Evolutionary conservation across 2,113 vertebrate genomes (phyloP).

Genomic region (Deroptyus accipitrinus): DNA sequence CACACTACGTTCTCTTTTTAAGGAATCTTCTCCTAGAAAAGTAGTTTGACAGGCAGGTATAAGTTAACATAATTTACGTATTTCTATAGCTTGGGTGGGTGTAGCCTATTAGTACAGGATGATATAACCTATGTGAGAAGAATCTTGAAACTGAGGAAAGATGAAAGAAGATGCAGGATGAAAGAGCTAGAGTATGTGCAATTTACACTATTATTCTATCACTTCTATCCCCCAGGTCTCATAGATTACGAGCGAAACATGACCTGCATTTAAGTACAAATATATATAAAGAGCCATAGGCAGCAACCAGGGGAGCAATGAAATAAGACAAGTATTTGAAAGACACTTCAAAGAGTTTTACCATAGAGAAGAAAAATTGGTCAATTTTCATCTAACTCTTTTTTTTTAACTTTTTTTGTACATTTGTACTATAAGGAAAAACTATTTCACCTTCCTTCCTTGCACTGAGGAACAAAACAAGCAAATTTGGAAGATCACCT

Average conservation of each 20-base stretch:
- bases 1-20: not conserved
- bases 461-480: not conserved
- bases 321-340: constrained; percentile 32
- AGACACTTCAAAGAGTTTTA: constrained; percentile 19
- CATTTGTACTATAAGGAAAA: not conserved
- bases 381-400: not conserved
- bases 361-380: not conserved
- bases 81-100: constrained; percentile 13
- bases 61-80: constrained; percentile 4
- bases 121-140: constrained; percentile 16
- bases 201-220: not conserved
- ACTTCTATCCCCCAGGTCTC: not conserved
- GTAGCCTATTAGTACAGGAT: constrained; percentile 16
- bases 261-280: not conserved
- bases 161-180: constrained; percentile 37
- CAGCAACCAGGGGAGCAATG: not conserved
- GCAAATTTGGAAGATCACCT: not conserved
- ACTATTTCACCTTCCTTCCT: not conserved
- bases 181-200: constrained; percentile 4
- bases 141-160: constrained; percentile 15
- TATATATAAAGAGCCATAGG: not conserved
- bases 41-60: not conserved
- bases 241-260: not conserved
- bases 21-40: not conserved
- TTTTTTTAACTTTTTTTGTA: not conserved